Conservation (phyloP, 2,888 invertebrate genomes). For the Mythimna ferrago region DNA sequence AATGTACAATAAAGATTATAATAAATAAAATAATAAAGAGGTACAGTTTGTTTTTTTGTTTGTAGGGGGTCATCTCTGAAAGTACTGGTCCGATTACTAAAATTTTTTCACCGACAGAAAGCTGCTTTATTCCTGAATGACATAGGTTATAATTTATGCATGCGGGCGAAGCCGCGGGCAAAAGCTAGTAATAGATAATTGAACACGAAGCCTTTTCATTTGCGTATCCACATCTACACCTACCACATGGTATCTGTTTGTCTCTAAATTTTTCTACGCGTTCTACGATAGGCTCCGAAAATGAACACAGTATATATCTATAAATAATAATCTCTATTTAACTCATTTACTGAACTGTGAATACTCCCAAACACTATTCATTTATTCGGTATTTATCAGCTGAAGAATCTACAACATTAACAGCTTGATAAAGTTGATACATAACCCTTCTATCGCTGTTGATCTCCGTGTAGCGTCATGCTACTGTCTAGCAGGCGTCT, state of each 20-base stretch:
- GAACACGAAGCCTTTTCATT: no score
- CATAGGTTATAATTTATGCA: no score
- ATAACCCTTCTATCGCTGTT: constrained; percentile 30
- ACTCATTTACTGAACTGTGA: neutral
- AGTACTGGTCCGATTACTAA: no score
- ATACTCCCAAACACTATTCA: constrained; percentile 7
- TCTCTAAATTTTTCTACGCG: neutral
- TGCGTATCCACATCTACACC: no score
- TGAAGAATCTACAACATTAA: constrained; percentile 24
- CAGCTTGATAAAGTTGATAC: constrained; percentile 26
- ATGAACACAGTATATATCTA: neutral
- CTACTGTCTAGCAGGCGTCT: constrained; percentile 39
- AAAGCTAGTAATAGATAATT: no score
- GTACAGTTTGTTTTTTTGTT: no score
- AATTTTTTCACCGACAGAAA: no score
- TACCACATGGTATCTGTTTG: neutral
- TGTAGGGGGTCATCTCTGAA: no score
- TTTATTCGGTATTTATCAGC: constrained; percentile 32
- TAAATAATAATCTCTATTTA: neutral
- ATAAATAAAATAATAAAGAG: no score
- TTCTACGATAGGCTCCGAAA: neutral
- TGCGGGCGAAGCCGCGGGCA: no score
- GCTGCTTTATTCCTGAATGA: no score
- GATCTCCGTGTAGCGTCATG: constrained; percentile 40
- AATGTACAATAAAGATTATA: no score